phyloP scores from a whole-genome alignment of 2,113 vertebrate genomes.

The Sporophila hypoxantha region DNA sequence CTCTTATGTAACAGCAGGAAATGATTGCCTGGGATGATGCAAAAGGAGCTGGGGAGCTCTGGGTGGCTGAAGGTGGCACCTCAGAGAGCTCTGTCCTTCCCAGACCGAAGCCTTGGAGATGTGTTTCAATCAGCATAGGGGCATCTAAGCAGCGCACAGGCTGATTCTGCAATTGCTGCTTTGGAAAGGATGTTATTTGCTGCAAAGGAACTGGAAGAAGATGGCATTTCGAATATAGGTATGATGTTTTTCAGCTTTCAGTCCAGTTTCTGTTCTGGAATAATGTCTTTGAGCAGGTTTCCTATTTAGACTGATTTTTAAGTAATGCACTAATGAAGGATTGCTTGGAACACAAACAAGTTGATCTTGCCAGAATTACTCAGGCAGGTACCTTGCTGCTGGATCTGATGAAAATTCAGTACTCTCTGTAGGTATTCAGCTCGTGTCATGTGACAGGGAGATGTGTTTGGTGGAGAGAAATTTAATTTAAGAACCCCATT shows the following conservation, averaged over 20 bases:
- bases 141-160: neutral
- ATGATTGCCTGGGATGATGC: neutral
- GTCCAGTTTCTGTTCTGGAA: neutral
- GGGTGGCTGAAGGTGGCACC: neutral
- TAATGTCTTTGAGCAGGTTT: neutral
- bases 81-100: neutral
- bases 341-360: neutral
- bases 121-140: neutral
- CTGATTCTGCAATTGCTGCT: neutral
- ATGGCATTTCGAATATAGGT: neutral
- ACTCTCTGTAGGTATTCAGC: neutral
- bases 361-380: neutral
- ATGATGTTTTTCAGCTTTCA: neutral
- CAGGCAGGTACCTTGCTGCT: neutral
- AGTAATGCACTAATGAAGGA: neutral
- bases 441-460: neutral
- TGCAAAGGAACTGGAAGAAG: neutral
- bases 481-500: neutral
- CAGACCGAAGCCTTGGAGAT: fast-evolving
- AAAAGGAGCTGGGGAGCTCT: neutral
- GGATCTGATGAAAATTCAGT: neutral
- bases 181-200: neutral
- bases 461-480: neutral
- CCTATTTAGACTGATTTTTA: neutral
- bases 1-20: neutral